Conservation (phyloP, 2,113 vertebrate genomes). For the Rana temporaria region DNA sequence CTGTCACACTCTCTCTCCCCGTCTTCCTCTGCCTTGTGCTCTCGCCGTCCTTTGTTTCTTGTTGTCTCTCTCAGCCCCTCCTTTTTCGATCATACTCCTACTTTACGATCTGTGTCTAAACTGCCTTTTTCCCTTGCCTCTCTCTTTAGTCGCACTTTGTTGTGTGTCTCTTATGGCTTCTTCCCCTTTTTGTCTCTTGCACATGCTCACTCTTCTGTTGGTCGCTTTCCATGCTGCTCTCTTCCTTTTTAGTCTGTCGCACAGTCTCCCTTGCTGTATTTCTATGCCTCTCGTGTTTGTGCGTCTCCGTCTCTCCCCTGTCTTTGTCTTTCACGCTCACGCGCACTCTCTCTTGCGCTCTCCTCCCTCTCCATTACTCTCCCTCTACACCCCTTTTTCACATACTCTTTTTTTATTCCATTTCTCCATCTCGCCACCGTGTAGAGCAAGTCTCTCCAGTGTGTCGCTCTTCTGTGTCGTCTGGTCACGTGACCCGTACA, state of each 20-base stretch:
- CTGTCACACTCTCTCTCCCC: too few relatives aligned
- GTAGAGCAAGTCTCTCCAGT: not conserved
- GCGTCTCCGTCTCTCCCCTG: not conserved
- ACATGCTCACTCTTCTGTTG: too few relatives aligned
- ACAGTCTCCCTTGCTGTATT: not conserved
- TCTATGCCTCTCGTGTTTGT: not conserved
- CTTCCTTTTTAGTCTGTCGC: too few relatives aligned
- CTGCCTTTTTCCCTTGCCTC: not conserved
- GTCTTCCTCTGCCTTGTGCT: not conserved
- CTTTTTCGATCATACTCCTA: not conserved
- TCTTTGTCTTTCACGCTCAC: not conserved
- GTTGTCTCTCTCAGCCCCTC: not conserved
- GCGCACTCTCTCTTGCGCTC: not conserved
- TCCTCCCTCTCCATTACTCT: not conserved
- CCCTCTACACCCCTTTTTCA: not conserved
- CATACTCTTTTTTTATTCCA: not conserved
- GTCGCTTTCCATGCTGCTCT: too few relatives aligned
- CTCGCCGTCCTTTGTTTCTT: not conserved
- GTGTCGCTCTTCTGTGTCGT: conserved; percentile 21
- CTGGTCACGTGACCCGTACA: conserved; percentile 1
- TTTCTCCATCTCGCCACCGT: not conserved
- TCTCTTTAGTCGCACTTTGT: not conserved
- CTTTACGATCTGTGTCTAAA: too few relatives aligned
- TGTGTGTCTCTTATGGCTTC: not conserved
- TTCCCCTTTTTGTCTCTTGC: too few relatives aligned